Evolutionary conservation across 2,113 vertebrate species (phyloP).

Genomic region (Pseudonaja textilis): DNA sequence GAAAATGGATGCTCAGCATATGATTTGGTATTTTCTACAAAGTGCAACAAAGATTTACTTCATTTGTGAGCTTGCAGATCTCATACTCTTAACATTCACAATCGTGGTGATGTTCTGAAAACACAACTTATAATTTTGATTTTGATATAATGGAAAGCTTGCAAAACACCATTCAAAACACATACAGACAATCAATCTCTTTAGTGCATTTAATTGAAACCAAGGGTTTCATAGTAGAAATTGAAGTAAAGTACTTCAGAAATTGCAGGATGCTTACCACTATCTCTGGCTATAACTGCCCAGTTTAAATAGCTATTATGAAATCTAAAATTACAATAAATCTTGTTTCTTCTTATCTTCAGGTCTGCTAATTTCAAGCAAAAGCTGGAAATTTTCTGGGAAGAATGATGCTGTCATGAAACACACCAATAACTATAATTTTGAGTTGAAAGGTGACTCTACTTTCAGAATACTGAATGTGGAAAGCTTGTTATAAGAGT

Average conservation of each 20-base stretch:
- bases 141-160: slow-evolving; percentile 13
- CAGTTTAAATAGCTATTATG: slow-evolving; percentile 41
- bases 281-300: neutral
- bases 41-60: slow-evolving; percentile 25
- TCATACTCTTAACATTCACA: neutral
- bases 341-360: slow-evolving; percentile 46
- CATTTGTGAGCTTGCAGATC: slow-evolving; percentile 36
- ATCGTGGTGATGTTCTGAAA: slow-evolving; percentile 15
- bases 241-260: slow-evolving; percentile 36
- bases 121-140: neutral
- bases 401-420: slow-evolving; percentile 49
- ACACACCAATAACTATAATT: slow-evolving; percentile 53
- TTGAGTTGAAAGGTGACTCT: slow-evolving; percentile 52
- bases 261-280: slow-evolving; percentile 16
- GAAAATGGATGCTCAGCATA: slow-evolving; percentile 7
- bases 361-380: slow-evolving; percentile 46
- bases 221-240: neutral
- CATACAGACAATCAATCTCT: slow-evolving; percentile 18
- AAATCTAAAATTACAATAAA: slow-evolving; percentile 41
- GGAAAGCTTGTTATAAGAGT: slow-evolving; percentile 26
- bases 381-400: slow-evolving; percentile 29
- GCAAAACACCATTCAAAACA: no score
- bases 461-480: slow-evolving; percentile 40
- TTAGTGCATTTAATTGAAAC: slow-evolving; percentile 12
- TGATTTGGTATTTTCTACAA: slow-evolving; percentile 40